These are phyloP conservation scores for Tragelaphus buxtoni DNA, from an alignment of 2,113 vertebrate genomes.

Conservation along the genomic window DNA sequence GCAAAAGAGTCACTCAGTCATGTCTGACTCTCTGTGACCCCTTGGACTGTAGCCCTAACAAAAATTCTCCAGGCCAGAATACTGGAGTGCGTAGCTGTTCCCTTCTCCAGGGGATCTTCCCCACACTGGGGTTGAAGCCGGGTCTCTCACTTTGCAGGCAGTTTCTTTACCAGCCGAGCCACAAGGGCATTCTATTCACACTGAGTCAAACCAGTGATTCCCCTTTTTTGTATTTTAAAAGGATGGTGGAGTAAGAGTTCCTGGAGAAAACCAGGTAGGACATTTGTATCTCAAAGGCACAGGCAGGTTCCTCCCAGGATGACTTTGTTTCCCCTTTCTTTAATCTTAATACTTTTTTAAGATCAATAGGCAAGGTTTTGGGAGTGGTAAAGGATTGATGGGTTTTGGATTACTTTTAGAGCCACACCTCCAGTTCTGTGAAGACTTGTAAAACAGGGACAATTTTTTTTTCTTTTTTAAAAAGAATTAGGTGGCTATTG, in stretches of 20 bases:
- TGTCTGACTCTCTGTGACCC: not conserved
- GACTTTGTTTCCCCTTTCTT: not conserved
- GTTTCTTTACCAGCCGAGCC: not conserved
- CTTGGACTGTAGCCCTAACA: not conserved
- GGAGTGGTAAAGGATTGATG: not conserved
- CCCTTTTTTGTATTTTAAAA: not conserved
- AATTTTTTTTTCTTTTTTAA: not conserved
- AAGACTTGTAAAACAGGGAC: not conserved
- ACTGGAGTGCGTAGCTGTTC: not conserved
- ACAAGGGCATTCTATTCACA: not conserved
- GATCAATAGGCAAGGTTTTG: fast-evolving
- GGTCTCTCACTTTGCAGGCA: not conserved
- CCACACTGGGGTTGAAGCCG: not conserved
- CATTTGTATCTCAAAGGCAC: not conserved
- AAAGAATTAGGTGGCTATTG: not conserved
- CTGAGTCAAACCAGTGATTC: not conserved
- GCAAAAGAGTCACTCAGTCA: not conserved
- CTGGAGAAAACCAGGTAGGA: not conserved
- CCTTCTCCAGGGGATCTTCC: not conserved
- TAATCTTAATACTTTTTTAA: not conserved
- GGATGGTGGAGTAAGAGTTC: not conserved
- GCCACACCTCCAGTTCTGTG: not conserved
- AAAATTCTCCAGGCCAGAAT: not conserved
- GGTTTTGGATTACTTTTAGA: not conserved
- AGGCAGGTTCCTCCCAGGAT: not conserved